phyloP scores from a whole-genome alignment of 2,113 vertebrate genomes.

The Brachyhypopomus occidentalis region DNA sequence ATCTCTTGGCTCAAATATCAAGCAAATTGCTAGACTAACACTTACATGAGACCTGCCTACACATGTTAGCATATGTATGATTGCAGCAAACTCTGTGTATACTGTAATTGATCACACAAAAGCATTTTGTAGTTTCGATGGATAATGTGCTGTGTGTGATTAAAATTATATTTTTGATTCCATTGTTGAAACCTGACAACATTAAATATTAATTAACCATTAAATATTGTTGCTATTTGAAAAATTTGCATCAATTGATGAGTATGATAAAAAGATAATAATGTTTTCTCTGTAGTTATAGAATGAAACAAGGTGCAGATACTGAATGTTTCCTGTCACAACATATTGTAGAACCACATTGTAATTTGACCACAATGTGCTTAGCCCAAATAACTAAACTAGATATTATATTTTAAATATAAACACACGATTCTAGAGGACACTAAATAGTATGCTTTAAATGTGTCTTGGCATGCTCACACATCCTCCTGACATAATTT shows the following conservation, averaged over 20 bases:
- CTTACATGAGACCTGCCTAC: not conserved
- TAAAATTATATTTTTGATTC: too few species aligned
- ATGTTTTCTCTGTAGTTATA: not conserved
- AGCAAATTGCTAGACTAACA: not conserved
- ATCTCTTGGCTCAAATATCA: constrained; percentile 36
- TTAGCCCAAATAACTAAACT: too few species aligned
- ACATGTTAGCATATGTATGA: not conserved
- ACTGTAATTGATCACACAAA: not conserved
- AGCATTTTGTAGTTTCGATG: too few species aligned
- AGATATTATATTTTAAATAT: too few species aligned
- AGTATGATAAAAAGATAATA: not conserved
- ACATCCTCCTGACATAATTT: too few species aligned
- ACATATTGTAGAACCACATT: not conserved
- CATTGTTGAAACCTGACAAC: too few species aligned
- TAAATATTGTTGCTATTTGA: not conserved
- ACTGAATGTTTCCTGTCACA: not conserved
- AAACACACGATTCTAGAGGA: too few species aligned
- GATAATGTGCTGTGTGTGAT: too few species aligned
- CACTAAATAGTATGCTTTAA: too few species aligned
- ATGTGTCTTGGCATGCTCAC: too few species aligned
- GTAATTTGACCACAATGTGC: too few species aligned
- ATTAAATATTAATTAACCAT: too few species aligned
- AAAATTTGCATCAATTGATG: not conserved
- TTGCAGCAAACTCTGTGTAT: not conserved
- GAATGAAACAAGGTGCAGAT: not conserved